Evolutionary conservation across 2,888 invertebrate species (phyloP), one percentile per base, ranked within the genome.

Genomic region (Dendrolimus pini): DNA sequence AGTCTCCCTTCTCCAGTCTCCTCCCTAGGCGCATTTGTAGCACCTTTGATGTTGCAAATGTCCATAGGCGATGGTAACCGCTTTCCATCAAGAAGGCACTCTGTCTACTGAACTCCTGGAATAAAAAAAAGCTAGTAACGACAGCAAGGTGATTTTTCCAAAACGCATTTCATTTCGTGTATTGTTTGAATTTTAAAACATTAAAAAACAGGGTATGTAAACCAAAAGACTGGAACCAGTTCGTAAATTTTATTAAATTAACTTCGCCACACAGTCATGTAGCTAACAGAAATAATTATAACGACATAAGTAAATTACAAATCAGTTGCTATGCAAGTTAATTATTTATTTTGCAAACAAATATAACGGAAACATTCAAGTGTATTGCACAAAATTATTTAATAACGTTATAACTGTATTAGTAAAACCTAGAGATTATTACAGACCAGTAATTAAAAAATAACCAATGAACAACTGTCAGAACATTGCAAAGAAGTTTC

Each of bases 231-330:
- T 9, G 12, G 47, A 2, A 47, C 0, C 47, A 47, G 47, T 77
- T 78, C 82, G 81, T 83, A 82, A 73, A 84, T 81, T 86, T 86
- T 83, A 84, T 89, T 88, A 80, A 80, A 80, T 82, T 66, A 82
- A 78, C 81, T 79, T 77, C 74, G 74, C 84, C 86, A 87, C 78
- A 47, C 9, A 47, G 12, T 77, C 30, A 30, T 72, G 70, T 71
- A 77, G 74, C 77, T 70, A 84, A 83, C 80, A 82, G 68, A 82
- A 83, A 76, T 71, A 68, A 72, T 68, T 57, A 73, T 68, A 78
- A 79, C 73, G 70, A 73, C 64, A 80, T 78, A 72, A 73, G 65
- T 66, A 73, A 71, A 71, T 66, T 65, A 71, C 64, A 77, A 80
- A 75, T 74, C 69, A 77, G 66, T 81, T 80, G 83, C 80, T 82